Conservation (phyloP, 1,140 invertebrate species). For the Magallana angulata region DNA sequence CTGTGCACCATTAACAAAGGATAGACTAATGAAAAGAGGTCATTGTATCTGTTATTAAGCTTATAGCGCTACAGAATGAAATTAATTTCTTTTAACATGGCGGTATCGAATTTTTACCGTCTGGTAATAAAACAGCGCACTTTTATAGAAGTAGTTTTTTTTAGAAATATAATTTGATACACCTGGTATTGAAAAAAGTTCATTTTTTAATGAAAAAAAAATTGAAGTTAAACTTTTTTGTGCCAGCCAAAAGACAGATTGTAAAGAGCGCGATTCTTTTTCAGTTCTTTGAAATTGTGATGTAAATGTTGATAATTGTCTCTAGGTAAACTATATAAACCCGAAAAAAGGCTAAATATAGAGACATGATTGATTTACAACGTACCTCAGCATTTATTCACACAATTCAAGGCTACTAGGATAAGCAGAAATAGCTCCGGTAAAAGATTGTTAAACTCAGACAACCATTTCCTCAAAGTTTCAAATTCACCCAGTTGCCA, state of each 20-base stretch:
- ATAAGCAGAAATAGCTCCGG: background rate
- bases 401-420: slow-evolving; percentile 23
- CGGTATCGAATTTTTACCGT: slow-evolving; percentile 22
- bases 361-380: background rate
- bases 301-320: background rate
- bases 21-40: slow-evolving; percentile 5
- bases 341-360: background rate
- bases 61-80: background rate
- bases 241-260: background rate
- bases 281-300: background rate
- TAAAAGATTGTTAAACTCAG: background rate
- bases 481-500: background rate
- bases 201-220: background rate
- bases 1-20: background rate
- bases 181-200: background rate
- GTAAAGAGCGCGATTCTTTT: background rate
- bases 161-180: slow-evolving; percentile 20
- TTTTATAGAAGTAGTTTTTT: background rate
- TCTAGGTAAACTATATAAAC: background rate
- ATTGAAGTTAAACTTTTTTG: background rate
- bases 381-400: background rate
- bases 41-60: background rate
- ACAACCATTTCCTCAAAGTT: background rate
- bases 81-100: slow-evolving; percentile 31
- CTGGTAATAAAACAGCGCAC: slow-evolving; percentile 1